phyloP scores from a whole-genome alignment of 2,797 vertebrate species.

The Cossypha niveicapilla region DNA sequence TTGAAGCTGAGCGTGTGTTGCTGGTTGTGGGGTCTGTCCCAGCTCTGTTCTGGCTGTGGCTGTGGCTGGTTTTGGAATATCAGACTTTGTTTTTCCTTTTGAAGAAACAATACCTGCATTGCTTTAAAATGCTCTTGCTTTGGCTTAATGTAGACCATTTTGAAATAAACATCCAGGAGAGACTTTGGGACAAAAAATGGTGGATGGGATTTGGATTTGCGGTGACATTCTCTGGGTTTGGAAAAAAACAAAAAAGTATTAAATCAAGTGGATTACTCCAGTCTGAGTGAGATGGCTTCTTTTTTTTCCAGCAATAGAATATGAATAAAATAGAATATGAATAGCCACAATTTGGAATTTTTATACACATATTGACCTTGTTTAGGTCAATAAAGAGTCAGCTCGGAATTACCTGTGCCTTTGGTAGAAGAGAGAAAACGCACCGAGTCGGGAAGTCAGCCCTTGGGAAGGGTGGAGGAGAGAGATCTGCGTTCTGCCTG shows the following conservation, averaged over 20 bases:
- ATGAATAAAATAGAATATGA: no score
- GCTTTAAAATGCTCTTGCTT: conserved; percentile 5
- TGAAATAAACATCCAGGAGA: not conserved
- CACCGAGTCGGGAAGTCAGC: not conserved
- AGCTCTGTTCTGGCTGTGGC: not conserved
- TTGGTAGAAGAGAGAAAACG: not conserved
- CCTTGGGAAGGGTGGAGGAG: not conserved
- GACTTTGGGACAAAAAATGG: not conserved
- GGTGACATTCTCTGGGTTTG: not conserved
- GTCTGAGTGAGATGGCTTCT: not conserved
- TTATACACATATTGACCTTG: not conserved
- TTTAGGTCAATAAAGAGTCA: not conserved
- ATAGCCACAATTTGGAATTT: not conserved
- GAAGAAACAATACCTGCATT: not conserved
- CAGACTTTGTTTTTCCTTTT: not conserved
- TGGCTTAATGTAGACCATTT: not conserved
- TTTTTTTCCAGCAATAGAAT: not conserved
- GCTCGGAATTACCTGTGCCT: not conserved
- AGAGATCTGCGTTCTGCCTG: not conserved
- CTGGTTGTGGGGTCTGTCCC: not conserved
- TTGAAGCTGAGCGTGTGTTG: not conserved
- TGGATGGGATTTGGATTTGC: not conserved
- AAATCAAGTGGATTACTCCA: conserved; percentile 21
- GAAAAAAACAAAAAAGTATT: not conserved
- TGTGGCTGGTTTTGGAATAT: not conserved